Conservation (phyloP, 2,113 vertebrate species). For the Chlorodrepanis virens region DNA sequence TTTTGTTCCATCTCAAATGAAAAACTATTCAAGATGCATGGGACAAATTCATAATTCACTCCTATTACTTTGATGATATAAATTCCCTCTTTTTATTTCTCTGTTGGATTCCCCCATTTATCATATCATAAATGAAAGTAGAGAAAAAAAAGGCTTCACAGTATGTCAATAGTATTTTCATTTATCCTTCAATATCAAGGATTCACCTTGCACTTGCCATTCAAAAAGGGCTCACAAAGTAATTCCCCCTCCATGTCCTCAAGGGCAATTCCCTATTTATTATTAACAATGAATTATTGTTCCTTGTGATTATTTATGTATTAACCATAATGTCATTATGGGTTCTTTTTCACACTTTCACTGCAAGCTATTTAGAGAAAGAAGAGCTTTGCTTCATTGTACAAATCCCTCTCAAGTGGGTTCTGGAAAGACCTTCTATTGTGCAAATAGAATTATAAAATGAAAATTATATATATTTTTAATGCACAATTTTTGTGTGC, state of each 20-base stretch:
- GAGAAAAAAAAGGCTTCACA: neutral
- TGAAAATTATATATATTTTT: neutral
- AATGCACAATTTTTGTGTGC: neutral
- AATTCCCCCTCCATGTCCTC: neutral
- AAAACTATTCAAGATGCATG: neutral
- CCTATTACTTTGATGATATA: neutral
- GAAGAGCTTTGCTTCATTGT: neutral
- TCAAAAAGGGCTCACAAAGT: neutral
- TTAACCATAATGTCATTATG: neutral
- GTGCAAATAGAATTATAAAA: neutral
- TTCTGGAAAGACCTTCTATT: neutral
- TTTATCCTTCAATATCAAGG: neutral
- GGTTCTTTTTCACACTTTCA: neutral
- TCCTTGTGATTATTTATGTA: neutral
- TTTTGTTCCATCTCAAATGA: neutral
- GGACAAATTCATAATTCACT: neutral
- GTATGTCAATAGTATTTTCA: neutral
- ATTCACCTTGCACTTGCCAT: neutral
- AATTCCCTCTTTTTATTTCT: neutral
- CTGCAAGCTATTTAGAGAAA: neutral
- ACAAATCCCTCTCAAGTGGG: neutral
- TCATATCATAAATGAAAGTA: neutral
- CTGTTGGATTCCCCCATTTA: neutral
- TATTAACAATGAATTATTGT: neutral
- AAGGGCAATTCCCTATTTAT: neutral